phyloP scores from a whole-genome alignment of 2,888 invertebrate species.

The Crematogaster levior region DNA sequence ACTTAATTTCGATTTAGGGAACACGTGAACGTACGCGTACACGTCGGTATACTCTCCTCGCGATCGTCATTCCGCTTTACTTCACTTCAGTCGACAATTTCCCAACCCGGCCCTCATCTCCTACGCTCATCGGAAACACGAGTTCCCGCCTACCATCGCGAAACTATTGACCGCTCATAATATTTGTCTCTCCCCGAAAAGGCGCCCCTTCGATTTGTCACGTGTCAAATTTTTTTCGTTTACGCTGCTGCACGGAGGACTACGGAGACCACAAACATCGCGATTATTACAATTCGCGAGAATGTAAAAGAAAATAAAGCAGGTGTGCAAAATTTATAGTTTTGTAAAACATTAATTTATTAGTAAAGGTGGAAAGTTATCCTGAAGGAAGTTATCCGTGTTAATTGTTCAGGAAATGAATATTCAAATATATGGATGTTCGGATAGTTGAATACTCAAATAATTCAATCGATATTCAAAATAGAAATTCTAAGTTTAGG shows the following conservation, averaged over 20 bases:
- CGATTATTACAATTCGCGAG: constrained; percentile 56
- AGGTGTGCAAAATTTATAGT: background rate
- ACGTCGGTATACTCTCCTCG: background rate
- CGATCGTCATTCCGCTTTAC: constrained; percentile 52
- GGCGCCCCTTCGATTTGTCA: constrained; percentile 76
- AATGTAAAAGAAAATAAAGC: background rate
- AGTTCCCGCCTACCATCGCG: background rate
- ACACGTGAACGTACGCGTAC: constrained; percentile 32
- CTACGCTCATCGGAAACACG: background rate
- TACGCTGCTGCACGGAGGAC: constrained; percentile 19
- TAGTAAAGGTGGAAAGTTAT: too few relatives aligned
- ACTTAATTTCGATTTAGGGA: constrained; percentile 66
- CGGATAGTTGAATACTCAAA: background rate
- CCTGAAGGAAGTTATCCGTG: background rate
- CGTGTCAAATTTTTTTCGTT: constrained; percentile 74
- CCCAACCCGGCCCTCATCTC: background rate
- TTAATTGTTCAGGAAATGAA: background rate
- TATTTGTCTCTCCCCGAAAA: constrained; percentile 57
- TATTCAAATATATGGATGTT: background rate
- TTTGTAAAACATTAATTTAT: background rate
- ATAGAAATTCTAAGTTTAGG: background rate
- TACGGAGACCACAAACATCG: too few relatives aligned
- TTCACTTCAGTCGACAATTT: constrained; percentile 61
- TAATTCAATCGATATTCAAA: background rate
- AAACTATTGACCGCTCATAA: constrained; percentile 57